These are phyloP conservation scores for Paradoxurus hermaphroditus DNA, from an alignment of 2,113 vertebrate species.

Conservation along the genomic window DNA sequence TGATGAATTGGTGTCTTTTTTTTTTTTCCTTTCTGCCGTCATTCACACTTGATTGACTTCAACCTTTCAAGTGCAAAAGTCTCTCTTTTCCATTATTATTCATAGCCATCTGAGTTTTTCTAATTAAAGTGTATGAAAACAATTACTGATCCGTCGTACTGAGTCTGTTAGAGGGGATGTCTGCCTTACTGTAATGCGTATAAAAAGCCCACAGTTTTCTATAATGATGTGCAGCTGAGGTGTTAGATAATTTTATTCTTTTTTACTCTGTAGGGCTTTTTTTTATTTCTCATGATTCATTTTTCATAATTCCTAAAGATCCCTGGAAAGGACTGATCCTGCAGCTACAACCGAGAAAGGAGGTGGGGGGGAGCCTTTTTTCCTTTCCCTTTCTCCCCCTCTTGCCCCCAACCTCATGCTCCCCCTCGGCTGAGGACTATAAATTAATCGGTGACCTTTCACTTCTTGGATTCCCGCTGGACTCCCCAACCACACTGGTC, in stretches of 20 bases:
- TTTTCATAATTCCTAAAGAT: conserved; percentile 85
- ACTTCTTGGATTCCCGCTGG: conserved; percentile 72
- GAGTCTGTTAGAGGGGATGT: conserved; percentile 84
- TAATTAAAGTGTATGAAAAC: conserved; percentile 93
- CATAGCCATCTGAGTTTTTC: conserved; percentile 92
- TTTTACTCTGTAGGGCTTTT: conserved; percentile 85
- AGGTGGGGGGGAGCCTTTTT: conserved; percentile 36
- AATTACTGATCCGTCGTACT: conserved; percentile 88
- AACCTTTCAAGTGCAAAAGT: conserved; percentile 93
- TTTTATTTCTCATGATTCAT: conserved; percentile 82
- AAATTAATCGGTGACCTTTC: conserved; percentile 82
- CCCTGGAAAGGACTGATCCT: conserved; percentile 75
- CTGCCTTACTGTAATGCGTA: conserved; percentile 83
- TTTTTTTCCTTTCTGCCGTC: conserved; percentile 87
- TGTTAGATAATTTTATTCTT: conserved; percentile 87
- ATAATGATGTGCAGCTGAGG: conserved; percentile 86
- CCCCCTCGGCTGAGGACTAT: conserved; percentile 47
- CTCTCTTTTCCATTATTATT: conserved; percentile 92
- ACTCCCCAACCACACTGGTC: conserved; percentile 69
- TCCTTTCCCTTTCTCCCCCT: conserved; percentile 50
- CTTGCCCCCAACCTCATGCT: not conserved
- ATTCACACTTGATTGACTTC: conserved; percentile 95
- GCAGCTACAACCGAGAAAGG: conserved; percentile 74
- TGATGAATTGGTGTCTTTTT: conserved; percentile 91
- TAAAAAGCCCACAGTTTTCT: conserved; percentile 83